A percentile compares a stretch with the other conserved stretches of the same genome.
Conservation (phyloP, 2,888 invertebrate species). For the Drosophila nr. perissopoda region DNA sequence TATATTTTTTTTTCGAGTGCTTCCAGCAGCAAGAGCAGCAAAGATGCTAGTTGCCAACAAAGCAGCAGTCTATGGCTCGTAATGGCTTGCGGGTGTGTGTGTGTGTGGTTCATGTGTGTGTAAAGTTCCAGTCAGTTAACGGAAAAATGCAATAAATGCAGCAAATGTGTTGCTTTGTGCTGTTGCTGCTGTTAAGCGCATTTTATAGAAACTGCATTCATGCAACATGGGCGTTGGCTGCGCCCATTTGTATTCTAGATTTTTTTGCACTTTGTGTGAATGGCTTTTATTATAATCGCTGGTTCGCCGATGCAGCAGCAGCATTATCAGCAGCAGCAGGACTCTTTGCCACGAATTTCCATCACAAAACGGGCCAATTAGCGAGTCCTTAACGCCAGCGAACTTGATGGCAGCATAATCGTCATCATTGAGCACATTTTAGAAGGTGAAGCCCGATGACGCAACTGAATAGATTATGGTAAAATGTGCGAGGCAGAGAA, state of each 20-base stretch:
- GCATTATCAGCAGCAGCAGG: not conserved
- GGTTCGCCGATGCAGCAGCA: conserved; percentile 26
- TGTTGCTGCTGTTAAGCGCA: conserved; percentile 68
- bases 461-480: conserved; percentile 12
- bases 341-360: conserved; percentile 64
- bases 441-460: conserved; percentile 11
- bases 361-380: conserved; percentile 76
- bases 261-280: conserved; percentile 47
- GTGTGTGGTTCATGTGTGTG: conserved; percentile 13
- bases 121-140: conserved; percentile 66
- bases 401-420: conserved; percentile 62
- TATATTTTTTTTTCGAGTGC: not conserved
- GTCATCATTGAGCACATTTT: conserved; percentile 31
- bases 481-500: not conserved
- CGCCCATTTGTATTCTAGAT: conserved; percentile 59
- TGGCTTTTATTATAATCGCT: conserved; percentile 63
- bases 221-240: conserved; percentile 10
- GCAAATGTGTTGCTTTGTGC: conserved; percentile 62
- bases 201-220: conserved; percentile 73
- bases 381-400: conserved; percentile 69
- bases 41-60: conserved; percentile 38
- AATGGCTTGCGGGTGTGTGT: conserved; percentile 13
- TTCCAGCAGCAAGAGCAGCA: conserved; percentile 14
- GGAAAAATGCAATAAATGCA: conserved; percentile 62
- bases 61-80: conserved; percentile 44